Percentiles rank a stretch among this genome's conserved stretches.
Evolutionary conservation across 2,113 vertebrate species (phyloP).

Genomic region (Rhinogobius similis): DNA sequence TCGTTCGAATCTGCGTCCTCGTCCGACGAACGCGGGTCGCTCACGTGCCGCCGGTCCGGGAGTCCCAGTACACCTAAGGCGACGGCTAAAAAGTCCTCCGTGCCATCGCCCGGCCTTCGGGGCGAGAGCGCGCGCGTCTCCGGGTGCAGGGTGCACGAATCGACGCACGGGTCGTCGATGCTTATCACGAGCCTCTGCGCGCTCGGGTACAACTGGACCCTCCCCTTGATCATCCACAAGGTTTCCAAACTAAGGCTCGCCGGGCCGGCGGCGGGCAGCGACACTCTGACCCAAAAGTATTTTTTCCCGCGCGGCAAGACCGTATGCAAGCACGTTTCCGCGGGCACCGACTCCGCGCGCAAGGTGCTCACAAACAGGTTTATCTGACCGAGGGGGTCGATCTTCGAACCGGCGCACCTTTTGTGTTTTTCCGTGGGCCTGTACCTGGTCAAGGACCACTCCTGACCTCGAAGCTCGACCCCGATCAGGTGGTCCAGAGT

Average conservation of each 20-base stretch:
- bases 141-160: not conserved
- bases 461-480: not conserved
- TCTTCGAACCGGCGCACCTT: not conserved
- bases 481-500: not conserved
- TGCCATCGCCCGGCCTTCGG: no score
- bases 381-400: not conserved
- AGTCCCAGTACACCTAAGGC: no score
- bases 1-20: no score
- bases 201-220: not conserved
- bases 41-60: no score
- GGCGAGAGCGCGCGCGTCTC: no score
- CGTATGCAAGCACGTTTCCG: not conserved
- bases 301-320: not conserved
- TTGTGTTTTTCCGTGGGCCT: slow-evolving; percentile 1
- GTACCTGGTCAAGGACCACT: not conserved
- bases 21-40: no score
- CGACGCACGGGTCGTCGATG: not conserved
- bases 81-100: no score
- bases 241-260: slow-evolving; percentile 8
- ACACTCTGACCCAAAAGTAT: not conserved
- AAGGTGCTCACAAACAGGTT: not conserved
- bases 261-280: not conserved
- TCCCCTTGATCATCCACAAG: slow-evolving; percentile 11
- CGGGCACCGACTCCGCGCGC: not conserved
- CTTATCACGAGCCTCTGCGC: not conserved